These are phyloP conservation scores for Tympanoctomys barrerae DNA, from an alignment of 2,797 vertebrate species.

Conservation along the genomic window DNA sequence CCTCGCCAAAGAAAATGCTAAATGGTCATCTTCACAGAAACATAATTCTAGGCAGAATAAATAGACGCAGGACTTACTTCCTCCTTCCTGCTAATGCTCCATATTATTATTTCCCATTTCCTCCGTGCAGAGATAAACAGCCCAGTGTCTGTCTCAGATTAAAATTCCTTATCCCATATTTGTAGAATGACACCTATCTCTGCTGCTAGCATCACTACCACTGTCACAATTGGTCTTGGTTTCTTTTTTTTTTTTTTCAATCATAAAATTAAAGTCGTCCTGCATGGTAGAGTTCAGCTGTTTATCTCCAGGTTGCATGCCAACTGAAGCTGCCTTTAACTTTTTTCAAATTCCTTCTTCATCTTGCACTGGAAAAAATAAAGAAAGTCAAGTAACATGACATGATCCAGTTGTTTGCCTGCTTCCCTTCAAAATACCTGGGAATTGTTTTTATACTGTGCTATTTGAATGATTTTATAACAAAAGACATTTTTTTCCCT, in stretches of 20 bases:
- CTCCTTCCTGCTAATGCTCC: constrained; percentile 5
- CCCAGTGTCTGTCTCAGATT: constrained; percentile 66
- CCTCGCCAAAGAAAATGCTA: constrained; percentile 51
- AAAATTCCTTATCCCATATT: constrained; percentile 60
- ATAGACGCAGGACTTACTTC: constrained; percentile 69
- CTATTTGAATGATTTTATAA: neutral
- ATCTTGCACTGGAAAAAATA: neutral
- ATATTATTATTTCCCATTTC: constrained; percentile 70
- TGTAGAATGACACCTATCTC: constrained; percentile 39
- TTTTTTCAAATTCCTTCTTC: constrained; percentile 53
- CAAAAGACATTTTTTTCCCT: neutral
- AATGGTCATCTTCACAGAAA: constrained; percentile 56
- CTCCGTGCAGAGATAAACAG: constrained; percentile 76
- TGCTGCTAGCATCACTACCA: neutral
- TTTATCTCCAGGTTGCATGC: constrained; percentile 18
- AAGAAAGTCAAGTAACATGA: neutral
- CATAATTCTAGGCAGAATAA: neutral
- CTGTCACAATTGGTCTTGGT: constrained; percentile 11
- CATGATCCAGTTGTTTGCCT: neutral
- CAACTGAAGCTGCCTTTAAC: constrained; percentile 39
- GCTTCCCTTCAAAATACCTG: neutral
- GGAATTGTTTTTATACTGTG: neutral
- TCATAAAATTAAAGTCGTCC: constrained; percentile 66
- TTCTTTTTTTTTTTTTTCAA: constrained; percentile 47
- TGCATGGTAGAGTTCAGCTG: constrained; percentile 50